These are phyloP conservation scores for Patella depressa DNA, from an alignment of 2,888 invertebrate species.

Conservation along the genomic window DNA sequence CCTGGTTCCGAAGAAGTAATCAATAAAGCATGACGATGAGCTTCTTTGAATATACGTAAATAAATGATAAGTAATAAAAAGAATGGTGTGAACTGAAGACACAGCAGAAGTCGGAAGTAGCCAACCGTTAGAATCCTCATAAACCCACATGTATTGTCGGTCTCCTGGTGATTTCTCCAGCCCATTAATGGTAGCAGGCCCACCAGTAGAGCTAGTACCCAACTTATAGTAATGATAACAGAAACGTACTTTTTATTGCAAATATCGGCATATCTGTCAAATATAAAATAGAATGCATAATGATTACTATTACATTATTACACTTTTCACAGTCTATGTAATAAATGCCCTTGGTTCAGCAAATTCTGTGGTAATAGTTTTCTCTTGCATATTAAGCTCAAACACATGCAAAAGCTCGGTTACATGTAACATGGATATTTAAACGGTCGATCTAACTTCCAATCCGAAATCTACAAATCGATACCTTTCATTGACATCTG, in stretches of 20 bases:
- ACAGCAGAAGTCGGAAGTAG: not conserved
- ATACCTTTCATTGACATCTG: too few relatives aligned
- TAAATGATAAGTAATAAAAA: not conserved
- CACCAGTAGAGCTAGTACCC: not conserved
- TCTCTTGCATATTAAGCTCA: too few relatives aligned
- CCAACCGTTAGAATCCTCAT: not conserved
- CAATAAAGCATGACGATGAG: not conserved
- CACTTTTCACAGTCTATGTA: too few relatives aligned
- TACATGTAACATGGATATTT: too few relatives aligned
- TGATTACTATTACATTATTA: too few relatives aligned
- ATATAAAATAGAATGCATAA: too few relatives aligned
- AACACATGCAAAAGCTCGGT: too few relatives aligned
- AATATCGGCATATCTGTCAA: not conserved
- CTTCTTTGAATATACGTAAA: constrained; percentile 8
- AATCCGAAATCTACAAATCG: too few relatives aligned
- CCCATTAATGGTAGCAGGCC: not conserved
- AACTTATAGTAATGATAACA: not conserved
- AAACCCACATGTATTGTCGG: not conserved
- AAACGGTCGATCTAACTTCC: too few relatives aligned
- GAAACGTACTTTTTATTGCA: not conserved
- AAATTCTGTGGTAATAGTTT: too few relatives aligned
- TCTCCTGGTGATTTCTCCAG: not conserved
- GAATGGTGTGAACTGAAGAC: not conserved
- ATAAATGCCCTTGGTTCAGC: too few relatives aligned
- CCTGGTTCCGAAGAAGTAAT: not conserved